Percentiles rank a stretch among this genome's conserved stretches.
Evolutionary conservation across 92 coral and sea anemone genomes (phyloP).

Genomic region (Zoanthus sansibaricus): DNA sequence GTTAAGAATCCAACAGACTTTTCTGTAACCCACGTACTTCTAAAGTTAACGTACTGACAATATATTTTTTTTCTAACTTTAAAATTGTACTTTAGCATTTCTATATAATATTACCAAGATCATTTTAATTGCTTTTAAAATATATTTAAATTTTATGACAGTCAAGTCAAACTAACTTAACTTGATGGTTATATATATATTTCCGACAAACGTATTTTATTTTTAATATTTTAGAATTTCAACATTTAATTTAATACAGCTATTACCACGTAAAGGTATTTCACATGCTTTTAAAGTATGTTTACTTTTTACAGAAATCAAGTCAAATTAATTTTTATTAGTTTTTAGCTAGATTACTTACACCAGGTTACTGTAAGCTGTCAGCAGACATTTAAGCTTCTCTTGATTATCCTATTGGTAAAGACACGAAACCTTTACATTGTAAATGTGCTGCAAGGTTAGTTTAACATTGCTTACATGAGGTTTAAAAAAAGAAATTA

Average conservation of each 20-base stretch:
- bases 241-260: too few relatives aligned
- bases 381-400: conserved; percentile 52
- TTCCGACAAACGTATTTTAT: too few relatives aligned
- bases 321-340: background rate
- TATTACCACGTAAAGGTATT: too few relatives aligned
- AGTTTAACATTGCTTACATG: too few relatives aligned
- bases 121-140: background rate
- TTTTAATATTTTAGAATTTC: too few relatives aligned
- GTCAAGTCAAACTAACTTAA: background rate
- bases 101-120: too few relatives aligned
- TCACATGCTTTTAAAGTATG: background rate
- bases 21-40: too few relatives aligned
- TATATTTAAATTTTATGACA: background rate
- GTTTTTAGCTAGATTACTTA: background rate
- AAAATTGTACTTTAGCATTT: too few relatives aligned
- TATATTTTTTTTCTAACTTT: too few relatives aligned
- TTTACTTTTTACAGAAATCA: background rate
- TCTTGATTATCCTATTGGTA: conserved; percentile 42
- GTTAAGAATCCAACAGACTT: too few relatives aligned
- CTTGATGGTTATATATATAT: too few relatives aligned
- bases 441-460: background rate
- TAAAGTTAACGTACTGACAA: too few relatives aligned
- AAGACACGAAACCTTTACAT: background rate
- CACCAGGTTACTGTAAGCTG: conserved; percentile 33
- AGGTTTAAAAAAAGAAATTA: background rate